Percentiles rank a stretch among this genome's conserved stretches.
Conservation (phyloP, 2,888 invertebrate species). For the Neoaliturus tenellus region DNA sequence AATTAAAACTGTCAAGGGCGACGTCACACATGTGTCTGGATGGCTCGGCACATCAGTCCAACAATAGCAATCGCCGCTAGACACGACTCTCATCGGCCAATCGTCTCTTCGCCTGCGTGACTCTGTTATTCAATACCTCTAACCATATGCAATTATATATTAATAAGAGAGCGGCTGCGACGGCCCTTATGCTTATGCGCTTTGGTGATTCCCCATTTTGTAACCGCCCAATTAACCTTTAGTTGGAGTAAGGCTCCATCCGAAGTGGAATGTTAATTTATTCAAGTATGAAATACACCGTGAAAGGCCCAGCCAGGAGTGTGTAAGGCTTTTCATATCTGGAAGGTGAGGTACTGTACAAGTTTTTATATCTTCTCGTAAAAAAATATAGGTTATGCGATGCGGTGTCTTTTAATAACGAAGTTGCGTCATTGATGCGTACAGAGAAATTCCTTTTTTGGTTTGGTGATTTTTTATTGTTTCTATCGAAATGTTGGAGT, state of each 20-base stretch:
- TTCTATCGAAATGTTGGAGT: no score
- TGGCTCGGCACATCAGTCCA: no score
- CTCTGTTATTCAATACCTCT: constrained; percentile 29
- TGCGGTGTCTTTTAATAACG: no score
- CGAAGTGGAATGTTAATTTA: not conserved
- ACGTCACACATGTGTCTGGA: no score
- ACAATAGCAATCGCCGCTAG: not conserved
- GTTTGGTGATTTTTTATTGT: no score
- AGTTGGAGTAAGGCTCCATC: constrained; percentile 9
- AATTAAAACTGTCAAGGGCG: no score
- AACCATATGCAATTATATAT: constrained; percentile 40
- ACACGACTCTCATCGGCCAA: not conserved
- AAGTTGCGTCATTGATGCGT: no score
- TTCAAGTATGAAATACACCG: constrained; percentile 23
- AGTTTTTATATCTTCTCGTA: no score
- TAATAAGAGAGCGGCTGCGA: constrained; percentile 7
- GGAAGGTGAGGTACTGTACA: no score
- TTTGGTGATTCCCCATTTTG: constrained; percentile 27
- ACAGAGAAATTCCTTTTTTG: no score
- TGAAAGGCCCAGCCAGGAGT: not conserved
- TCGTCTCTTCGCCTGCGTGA: not conserved
- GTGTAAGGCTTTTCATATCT: not conserved
- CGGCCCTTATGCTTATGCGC: not conserved
- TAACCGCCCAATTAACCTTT: constrained; percentile 38
- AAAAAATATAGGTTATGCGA: no score